Evolutionary conservation across 2,888 invertebrate genomes (phyloP).

Genomic region (Conomelus anceps): DNA sequence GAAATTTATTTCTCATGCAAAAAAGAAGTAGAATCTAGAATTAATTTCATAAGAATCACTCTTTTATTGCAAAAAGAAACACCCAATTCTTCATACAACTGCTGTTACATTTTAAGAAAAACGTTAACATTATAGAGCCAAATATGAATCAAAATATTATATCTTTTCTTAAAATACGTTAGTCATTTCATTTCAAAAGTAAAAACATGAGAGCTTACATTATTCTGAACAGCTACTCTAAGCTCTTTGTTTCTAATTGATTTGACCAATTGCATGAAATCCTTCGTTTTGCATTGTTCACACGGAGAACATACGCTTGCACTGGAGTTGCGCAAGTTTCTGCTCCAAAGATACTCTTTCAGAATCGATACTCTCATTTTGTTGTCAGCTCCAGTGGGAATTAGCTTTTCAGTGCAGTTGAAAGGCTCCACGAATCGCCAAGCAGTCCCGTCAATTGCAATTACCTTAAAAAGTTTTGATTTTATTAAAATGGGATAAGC

Average conservation of each 20-base stretch:
- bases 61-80: too few species aligned
- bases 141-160: too few species aligned
- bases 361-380: background rate
- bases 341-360: background rate
- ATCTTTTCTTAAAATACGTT: too few species aligned
- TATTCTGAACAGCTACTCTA: background rate
- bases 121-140: too few species aligned
- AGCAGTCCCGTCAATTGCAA: background rate
- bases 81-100: too few species aligned
- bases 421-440: background rate
- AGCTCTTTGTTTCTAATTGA: background rate
- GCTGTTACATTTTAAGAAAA: too few species aligned
- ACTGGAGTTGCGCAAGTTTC: too few species aligned
- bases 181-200: background rate
- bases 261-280: background rate
- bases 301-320: background rate
- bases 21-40: too few species aligned
- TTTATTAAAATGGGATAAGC: too few species aligned
- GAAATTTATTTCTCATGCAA: too few species aligned
- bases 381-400: background rate
- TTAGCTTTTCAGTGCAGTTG: background rate
- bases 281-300: background rate
- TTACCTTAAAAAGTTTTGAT: too few species aligned
- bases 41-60: too few species aligned
- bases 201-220: background rate